Evolutionary conservation across 2,113 vertebrate genomes (phyloP).

Genomic region (Mustela lutreola): DNA sequence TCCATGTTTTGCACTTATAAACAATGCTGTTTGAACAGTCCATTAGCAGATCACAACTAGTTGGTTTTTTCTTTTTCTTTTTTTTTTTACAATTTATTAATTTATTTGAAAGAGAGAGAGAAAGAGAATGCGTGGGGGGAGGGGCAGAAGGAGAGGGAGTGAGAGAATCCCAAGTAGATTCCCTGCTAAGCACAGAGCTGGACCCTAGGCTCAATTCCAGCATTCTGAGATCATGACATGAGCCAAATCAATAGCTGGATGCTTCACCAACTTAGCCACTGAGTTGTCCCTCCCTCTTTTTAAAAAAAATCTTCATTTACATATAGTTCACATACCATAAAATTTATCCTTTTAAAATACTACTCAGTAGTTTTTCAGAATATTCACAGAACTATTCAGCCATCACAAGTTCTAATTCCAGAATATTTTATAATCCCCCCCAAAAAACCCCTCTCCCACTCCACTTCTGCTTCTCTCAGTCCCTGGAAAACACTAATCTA

Average conservation of each 20-base stretch:
- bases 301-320: background rate
- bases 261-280: background rate
- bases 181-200: background rate
- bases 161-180: too few species aligned
- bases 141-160: too few species aligned
- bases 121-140: too few species aligned
- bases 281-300: background rate
- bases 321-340: slow-evolving; percentile 16
- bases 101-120: background rate
- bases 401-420: background rate
- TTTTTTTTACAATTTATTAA: background rate
- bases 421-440: slow-evolving; percentile 8
- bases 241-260: background rate
- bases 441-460: background rate
- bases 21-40: background rate
- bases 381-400: background rate
- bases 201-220: background rate
- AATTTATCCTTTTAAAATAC: background rate
- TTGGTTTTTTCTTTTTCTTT: background rate
- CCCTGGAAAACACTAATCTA: background rate
- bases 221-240: background rate
- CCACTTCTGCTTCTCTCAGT: background rate
- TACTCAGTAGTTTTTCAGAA: background rate
- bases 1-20: slow-evolving; percentile 15
- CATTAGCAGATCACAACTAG: background rate